phyloP scores from a whole-genome alignment of 37 sponge, comb jelly and placozoan species.

The Hexactinellida sp. region DNA sequence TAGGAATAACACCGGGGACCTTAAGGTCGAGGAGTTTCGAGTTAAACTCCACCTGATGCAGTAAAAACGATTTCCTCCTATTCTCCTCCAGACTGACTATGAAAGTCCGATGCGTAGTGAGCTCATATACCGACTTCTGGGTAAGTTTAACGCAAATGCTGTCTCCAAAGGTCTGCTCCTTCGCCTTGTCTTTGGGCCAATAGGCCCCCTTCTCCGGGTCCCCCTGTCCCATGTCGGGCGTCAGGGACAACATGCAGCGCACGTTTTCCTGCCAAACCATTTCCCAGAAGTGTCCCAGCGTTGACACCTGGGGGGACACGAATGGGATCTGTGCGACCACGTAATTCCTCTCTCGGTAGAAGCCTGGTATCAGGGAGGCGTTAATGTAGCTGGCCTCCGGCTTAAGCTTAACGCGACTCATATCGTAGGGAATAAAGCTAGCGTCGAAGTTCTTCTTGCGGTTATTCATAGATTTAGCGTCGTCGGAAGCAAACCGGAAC shows the following conservation, averaged over 20 bases:
- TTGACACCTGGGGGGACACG: background rate
- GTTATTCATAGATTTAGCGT: background rate
- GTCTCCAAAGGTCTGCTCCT: background rate
- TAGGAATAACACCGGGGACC: background rate
- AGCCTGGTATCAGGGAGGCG: background rate
- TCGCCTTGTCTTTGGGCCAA: background rate
- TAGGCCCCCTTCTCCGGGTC: background rate
- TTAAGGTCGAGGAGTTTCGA: background rate
- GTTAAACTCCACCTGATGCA: background rate
- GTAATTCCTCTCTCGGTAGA: background rate
- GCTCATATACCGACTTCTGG: background rate
- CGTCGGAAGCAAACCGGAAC: background rate
- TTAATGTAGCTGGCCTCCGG: background rate
- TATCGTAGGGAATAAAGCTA: background rate
- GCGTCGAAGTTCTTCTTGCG: background rate
- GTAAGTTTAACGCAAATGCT: background rate
- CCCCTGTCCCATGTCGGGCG: background rate
- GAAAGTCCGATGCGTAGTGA: background rate
- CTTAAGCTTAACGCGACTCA: background rate
- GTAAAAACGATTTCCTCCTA: background rate
- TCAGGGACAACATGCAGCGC: background rate
- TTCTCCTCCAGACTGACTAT: background rate
- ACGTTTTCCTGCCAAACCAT: constrained; percentile 16
- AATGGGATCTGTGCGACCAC: background rate
- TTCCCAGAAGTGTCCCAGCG: constrained; percentile 13